These are phyloP conservation scores for Psittacula echo DNA, from an alignment of 2,797 vertebrate species.

Conservation along the genomic window DNA sequence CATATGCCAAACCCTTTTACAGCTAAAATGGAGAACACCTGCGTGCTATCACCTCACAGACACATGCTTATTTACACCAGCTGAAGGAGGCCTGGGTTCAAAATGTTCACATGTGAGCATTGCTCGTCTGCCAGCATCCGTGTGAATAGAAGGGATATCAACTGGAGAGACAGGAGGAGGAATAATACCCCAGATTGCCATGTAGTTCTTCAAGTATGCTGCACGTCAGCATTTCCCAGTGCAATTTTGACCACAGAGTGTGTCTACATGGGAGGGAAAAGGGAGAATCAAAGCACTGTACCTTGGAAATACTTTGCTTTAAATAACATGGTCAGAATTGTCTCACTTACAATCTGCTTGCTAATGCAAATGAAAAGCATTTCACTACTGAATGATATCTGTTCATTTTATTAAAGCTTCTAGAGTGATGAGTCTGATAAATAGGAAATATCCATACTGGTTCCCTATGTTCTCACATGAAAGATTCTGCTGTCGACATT, in stretches of 20 bases:
- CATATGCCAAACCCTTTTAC: neutral
- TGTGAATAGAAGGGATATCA: neutral
- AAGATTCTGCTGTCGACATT: neutral
- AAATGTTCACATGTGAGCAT: neutral
- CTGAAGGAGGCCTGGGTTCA: neutral
- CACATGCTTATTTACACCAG: neutral
- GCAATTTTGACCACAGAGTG: neutral
- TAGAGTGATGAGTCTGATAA: neutral
- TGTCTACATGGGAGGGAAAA: neutral
- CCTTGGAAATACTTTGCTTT: neutral
- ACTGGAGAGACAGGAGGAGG: neutral
- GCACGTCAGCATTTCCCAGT: neutral
- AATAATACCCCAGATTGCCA: neutral
- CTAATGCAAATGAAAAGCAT: neutral
- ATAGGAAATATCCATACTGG: neutral
- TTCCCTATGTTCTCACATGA: neutral
- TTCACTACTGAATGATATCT: neutral
- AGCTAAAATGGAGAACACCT: neutral
- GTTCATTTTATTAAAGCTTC: neutral
- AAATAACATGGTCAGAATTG: neutral
- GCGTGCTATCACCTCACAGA: neutral
- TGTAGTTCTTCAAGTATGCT: neutral
- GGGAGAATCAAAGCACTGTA: neutral
- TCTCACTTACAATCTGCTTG: neutral
- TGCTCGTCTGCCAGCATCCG: slow-evolving; percentile 7